Evolutionary conservation across 2,113 vertebrate genomes (phyloP), one percentile per base, ranked within the genome.

Genomic region (Etheostoma spectabile): DNA sequence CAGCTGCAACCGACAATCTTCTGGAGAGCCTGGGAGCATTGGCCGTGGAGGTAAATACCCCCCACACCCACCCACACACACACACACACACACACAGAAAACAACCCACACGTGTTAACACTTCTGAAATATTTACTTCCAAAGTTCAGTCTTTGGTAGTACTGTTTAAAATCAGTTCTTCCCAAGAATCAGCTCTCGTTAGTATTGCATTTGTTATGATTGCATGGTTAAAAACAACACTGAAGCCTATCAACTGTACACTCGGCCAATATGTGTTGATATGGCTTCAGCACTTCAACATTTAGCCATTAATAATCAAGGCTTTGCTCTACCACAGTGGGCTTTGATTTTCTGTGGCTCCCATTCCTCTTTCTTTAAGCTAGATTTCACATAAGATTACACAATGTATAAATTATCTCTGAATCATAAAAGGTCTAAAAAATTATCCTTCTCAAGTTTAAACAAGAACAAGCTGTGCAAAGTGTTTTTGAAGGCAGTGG

Each of bases 11-110:
- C 15, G 95, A 97, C 79, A 80, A 79, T 27, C 93, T 97, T 69
- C 91, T 94, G 87, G 92, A 93, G 71, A 98, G 95, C 86, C 2
- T 97, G 56, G 95, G 95, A 51, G 93, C 93, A 0, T 91, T 98
- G 76, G 86, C 95, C 30, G 92, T 95, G 77, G 97, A 98, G 96
- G 97, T 98, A 95, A 82, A 92, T 56, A 21, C 42, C 73, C 61
- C 21, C n/a, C 64, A 16, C n/a, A 12, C 52, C 30, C 33, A 55
- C 59, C 57, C 51, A 49, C 13, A 45, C 21, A 51, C 27, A 63
- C 57, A 19, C 33, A 35, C 8, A 65, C 24, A 55, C 8, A 66
- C 45, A 61, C 46, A 55, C 4, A 30, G 16, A 64, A 49, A 16
- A 13, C 65, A 24, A 22, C 52, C 70, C 49, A 57, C 63, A 46